These are phyloP conservation scores for Hydrotaea cyrtoneurina DNA, from an alignment of 2,888 invertebrate species.

Conservation along the genomic window DNA sequence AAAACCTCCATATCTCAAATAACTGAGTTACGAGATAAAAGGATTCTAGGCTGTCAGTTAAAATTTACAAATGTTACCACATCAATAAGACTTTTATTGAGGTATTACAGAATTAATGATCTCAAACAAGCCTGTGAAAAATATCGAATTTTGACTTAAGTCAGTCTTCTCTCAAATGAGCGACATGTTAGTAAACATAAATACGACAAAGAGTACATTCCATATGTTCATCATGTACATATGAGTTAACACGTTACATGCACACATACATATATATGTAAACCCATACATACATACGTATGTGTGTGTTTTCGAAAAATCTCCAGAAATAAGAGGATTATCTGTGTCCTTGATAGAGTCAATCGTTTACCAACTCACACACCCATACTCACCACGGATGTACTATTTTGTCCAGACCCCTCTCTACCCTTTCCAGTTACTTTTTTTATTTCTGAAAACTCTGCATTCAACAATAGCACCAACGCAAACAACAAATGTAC, in stretches of 20 bases:
- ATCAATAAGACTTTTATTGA: too few relatives aligned
- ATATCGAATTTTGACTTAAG: too few relatives aligned
- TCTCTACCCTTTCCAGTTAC: background rate
- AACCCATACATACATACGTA: background rate
- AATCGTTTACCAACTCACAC: constrained; percentile 40
- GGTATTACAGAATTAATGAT: too few relatives aligned
- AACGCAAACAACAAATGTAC: background rate
- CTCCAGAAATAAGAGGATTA: constrained; percentile 52
- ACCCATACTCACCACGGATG: background rate
- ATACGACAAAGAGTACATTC: background rate
- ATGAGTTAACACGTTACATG: background rate
- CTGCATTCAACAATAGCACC: background rate
- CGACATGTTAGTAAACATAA: too few relatives aligned
- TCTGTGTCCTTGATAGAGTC: constrained; percentile 37
- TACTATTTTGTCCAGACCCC: background rate
- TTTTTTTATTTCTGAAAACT: background rate
- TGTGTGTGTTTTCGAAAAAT: constrained; percentile 1
- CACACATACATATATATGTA: background rate
- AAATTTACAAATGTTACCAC: too few relatives aligned
- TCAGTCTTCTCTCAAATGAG: too few relatives aligned
- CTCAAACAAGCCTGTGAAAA: too few relatives aligned
- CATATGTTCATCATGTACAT: background rate
- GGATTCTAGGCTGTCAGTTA: too few relatives aligned
- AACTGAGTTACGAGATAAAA: too few relatives aligned
- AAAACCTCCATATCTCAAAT: too few relatives aligned